Percentiles rank a stretch among this genome's conserved stretches.
Conservation (phyloP, 2,113 vertebrate species). For the Dendropsophus ebraccatus region DNA sequence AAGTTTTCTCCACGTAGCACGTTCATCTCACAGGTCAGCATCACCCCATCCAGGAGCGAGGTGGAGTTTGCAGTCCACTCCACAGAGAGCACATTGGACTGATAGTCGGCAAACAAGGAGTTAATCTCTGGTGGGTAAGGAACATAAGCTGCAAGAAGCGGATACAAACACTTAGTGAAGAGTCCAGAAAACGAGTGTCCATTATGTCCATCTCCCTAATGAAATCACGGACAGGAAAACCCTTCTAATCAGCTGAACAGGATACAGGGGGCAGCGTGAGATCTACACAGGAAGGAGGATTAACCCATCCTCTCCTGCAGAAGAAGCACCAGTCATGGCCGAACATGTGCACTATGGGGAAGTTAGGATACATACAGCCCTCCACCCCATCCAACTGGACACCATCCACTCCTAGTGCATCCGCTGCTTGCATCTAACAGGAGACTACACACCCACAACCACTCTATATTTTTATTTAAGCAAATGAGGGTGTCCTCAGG, state of each 20-base stretch:
- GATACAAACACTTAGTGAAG: neutral
- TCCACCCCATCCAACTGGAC: too few relatives aligned
- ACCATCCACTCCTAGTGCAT: too few relatives aligned
- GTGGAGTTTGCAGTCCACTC: slow-evolving; percentile 72
- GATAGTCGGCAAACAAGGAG: slow-evolving; percentile 69
- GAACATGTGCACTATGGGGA: neutral
- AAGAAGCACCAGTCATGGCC: neutral
- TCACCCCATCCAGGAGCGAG: slow-evolving; percentile 59
- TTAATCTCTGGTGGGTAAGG: slow-evolving; percentile 70
- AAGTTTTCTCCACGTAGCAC: slow-evolving; percentile 69
- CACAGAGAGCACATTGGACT: slow-evolving; percentile 65
- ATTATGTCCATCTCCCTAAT: slow-evolving; percentile 18
- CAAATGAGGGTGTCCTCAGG: too few relatives aligned
- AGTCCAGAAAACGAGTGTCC: neutral
- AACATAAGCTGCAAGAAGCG: slow-evolving; percentile 67
- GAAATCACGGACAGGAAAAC: neutral
- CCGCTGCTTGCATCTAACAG: too few relatives aligned
- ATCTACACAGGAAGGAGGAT: neutral
- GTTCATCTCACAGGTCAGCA: slow-evolving; percentile 72
- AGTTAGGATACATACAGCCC: too few relatives aligned
- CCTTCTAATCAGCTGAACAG: neutral
- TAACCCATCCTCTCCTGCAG: neutral
- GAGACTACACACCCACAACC: too few relatives aligned
- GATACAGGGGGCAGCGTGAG: neutral
- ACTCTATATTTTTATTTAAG: too few relatives aligned